phyloP scores from a whole-genome alignment of 2,113 vertebrate genomes.

The Eudorcas thomsonii region DNA sequence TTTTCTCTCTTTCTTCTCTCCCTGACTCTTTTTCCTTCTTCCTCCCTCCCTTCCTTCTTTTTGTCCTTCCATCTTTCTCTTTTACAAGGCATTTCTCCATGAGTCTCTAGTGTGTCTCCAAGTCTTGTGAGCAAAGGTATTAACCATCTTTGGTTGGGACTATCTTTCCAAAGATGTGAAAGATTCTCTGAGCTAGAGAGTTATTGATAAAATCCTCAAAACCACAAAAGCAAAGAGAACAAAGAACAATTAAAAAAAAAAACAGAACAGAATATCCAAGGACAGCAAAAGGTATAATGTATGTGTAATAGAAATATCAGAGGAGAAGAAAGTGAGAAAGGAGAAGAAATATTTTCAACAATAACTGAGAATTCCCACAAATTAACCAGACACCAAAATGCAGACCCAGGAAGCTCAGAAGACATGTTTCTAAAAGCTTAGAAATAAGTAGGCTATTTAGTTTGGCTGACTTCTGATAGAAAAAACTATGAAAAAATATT shows the following conservation, averaged over 20 bases:
- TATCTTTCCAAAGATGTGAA: not conserved
- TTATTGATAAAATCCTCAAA: not conserved
- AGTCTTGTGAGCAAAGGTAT: not conserved
- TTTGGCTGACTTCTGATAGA: not conserved
- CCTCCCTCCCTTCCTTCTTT: too few relatives aligned
- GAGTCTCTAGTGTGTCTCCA: not conserved
- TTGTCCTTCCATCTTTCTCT: fast-evolving
- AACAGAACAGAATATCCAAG: not conserved
- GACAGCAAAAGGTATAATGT: not conserved
- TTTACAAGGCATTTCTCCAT: not conserved
- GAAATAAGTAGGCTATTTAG: not conserved
- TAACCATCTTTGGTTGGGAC: not conserved
- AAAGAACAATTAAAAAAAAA: not conserved
- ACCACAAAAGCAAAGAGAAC: not conserved
- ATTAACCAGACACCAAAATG: not conserved
- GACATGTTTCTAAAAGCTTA: not conserved
- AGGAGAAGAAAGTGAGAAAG: not conserved
- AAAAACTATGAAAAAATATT: not conserved
- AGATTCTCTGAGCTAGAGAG: not conserved
- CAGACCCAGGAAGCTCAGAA: not conserved
- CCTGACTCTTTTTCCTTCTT: not conserved
- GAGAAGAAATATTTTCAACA: not conserved
- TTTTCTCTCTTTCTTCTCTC: not conserved
- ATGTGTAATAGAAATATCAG: not conserved
- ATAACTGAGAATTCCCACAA: not conserved